Percentiles rank a stretch among this genome's conserved stretches.
Conservation (phyloP, 1,140 invertebrate species). For the Saccostrea cuccullata region DNA sequence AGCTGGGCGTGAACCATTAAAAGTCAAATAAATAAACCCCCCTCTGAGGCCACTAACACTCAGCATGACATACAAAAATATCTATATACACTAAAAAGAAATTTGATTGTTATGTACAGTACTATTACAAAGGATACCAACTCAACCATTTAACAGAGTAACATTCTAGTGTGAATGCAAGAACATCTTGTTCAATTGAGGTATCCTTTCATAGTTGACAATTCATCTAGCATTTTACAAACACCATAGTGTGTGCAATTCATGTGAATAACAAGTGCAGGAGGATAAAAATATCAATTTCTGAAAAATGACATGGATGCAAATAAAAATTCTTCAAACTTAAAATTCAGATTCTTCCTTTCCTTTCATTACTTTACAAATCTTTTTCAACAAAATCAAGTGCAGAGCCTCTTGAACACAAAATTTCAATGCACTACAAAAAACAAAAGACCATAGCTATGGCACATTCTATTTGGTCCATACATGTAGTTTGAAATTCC, state of each 20-base stretch:
- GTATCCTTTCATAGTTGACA: neutral
- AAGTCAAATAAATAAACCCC: constrained; percentile 33
- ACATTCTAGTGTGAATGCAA: neutral
- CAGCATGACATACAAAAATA: constrained; percentile 28
- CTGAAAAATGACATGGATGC: neutral
- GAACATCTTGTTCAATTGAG: neutral
- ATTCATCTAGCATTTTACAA: neutral
- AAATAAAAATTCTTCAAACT: neutral
- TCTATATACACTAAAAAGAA: constrained; percentile 21
- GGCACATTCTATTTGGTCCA: constrained; percentile 31
- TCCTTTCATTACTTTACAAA: neutral
- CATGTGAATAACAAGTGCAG: neutral
- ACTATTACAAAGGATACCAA: neutral
- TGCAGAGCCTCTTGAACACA: neutral
- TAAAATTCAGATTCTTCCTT: neutral
- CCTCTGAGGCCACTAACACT: constrained; percentile 11
- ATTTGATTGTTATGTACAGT: constrained; percentile 34
- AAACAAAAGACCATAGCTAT: neutral
- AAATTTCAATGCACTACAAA: neutral
- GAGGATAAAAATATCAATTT: constrained; percentile 2
- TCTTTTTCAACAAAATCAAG: neutral
- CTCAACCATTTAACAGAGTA: neutral
- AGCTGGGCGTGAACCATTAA: constrained; percentile 6
- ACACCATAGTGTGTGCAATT: neutral
- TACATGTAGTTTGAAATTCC: neutral